Evolutionary conservation across 2,888 invertebrate species (phyloP).

Genomic region (Parasteatoda lunata): DNA sequence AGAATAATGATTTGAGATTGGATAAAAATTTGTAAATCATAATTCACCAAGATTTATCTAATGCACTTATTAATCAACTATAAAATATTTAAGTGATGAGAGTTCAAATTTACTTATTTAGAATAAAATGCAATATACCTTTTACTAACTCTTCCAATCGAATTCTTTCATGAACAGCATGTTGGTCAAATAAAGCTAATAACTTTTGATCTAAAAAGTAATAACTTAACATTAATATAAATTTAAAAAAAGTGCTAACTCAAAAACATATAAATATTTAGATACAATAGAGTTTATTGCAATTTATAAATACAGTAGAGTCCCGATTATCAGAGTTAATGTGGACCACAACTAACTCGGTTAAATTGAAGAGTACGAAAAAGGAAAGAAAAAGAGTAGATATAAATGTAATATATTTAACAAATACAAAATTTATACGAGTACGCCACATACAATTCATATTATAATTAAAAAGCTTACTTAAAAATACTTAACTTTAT

Average conservation of each 20-base stretch:
- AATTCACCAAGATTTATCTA: no score
- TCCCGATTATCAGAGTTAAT: no score
- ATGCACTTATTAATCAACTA: no score
- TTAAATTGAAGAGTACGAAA: not conserved
- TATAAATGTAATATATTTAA: no score
- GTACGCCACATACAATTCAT: no score
- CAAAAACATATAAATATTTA: no score
- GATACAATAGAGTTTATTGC: no score
- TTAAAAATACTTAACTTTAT: not conserved
- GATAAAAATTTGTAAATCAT: no score
- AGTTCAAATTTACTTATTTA: not conserved
- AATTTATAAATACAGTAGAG: no score
- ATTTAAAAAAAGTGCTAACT: not conserved
- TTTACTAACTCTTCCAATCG: constrained; percentile 82
- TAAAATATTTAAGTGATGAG: not conserved
- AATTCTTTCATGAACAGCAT: constrained; percentile 90
- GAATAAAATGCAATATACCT: constrained; percentile 75
- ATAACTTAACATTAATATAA: not conserved
- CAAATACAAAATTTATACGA: no score
- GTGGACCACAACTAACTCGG: no score
- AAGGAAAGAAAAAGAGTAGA: not conserved
- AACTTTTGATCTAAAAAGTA: constrained; percentile 43
- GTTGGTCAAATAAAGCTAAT: constrained; percentile 87
- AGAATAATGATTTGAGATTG: no score
- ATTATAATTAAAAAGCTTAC: not conserved